Base-by-base conservation (phyloP, 1,140 invertebrate genomes). In the Caenorhabditis latens region DNA sequence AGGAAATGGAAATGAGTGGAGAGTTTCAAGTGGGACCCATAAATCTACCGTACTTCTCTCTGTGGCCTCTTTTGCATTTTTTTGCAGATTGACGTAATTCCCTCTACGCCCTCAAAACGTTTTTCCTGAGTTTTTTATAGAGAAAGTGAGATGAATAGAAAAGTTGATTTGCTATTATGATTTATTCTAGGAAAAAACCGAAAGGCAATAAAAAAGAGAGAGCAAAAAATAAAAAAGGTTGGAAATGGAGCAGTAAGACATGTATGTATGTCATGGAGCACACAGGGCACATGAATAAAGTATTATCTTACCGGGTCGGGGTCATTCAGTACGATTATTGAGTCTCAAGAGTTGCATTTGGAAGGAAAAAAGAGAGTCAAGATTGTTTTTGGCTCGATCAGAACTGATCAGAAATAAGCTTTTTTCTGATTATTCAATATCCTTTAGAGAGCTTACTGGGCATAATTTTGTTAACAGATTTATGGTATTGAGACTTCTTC, bases 271-370 rank as follows among this genome's bases (percentile, higher is more conserved):
- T 53, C 9, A 53, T 11, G 16, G 16, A 53, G 50, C 11, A 16
- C 50, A 53, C 43, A 50, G 46, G 46, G 40, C 21, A 79, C 46
- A 79, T 79, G 71, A 79, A 79, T 79, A 79, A 79, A 79, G 71
- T 32, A 79, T 79, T 79, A 50, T 8, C 13, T 50, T 50, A 79
- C 21, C 46, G 50, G 50, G 50, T 53, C 32, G 32, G 65, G 65
- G 65, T 71, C 65, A 24, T 71, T 71, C 71, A 79, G 63, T 13
- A 67, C 24, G 21, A 40, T 40, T 40, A 67, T 21, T 16, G 9
- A 1, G 24, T 9, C 6, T 13, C 32, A 40, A 42, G 21, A 40
- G 32, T 65, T 9, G 9, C 50, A 53, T 53, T 11, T 14, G 3
- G 16, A 53, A 53, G 0, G 3, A 11, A 32, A 32, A 32, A 32